Base-by-base conservation (phyloP, 1,140 invertebrate genomes). In the Drosophila triauraria region DNA sequence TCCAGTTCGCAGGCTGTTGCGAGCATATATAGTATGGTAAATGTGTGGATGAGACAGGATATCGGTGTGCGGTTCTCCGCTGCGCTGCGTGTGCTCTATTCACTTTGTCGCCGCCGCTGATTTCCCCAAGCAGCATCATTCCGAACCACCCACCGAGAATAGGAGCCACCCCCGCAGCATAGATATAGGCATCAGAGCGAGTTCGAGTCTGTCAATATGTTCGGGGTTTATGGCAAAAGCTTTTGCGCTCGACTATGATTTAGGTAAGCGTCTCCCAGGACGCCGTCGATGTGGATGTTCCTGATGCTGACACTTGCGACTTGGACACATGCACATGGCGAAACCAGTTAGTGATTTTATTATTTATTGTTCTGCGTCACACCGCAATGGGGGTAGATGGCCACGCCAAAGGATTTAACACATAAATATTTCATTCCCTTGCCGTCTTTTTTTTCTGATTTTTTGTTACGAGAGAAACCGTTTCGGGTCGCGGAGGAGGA, bases 311-410 rank as follows among this genome's bases (percentile, higher is more conserved):
- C 51, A 68, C 47, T 42, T 46, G 71, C 62, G 47, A 76, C 62
- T 65, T 65, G 63, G 69, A 63, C 51, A 57, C 51, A 68, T 54
- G 50, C 50, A 51, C 50, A 51, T 59, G 53, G 64, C 56, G 53
- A 62, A 81, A 58, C 64, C 79, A 68, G 80, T 68, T 80, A 78
- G 59, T 83, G 84, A 88, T 87, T 87, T 88, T 87, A 87, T 88
- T 88, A 87, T 87, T 88, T 87, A 87, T 88, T 82, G 80, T 70
- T 64, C 63, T 79, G 75, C 59, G 83, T 67, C 59, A 40, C 27
- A 47, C 67, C 75, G 54, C 54, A 77, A 40, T 30, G 20, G 15
- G 25, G 40, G 27, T 20, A 56, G 40, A 56, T 56, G 71, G 13
- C 50, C 23, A 42, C 32, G 62, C 74, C 77, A 88, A 74, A 80